phyloP scores from a whole-genome alignment of 2,113 vertebrate species.

The Oncorhynchus masou region DNA sequence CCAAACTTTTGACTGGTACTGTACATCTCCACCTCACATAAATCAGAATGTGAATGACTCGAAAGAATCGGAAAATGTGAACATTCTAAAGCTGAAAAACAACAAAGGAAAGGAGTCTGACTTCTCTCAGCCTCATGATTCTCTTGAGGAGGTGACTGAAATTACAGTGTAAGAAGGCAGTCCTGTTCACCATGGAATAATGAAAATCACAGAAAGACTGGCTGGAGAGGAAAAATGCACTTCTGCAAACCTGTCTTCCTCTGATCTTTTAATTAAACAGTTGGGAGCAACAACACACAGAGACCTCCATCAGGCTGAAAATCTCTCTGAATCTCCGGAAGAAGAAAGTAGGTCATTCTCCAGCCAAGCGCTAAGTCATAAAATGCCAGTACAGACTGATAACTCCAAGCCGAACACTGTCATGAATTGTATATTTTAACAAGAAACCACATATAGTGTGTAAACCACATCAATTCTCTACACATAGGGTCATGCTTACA shows the following conservation, averaged over 20 bases:
- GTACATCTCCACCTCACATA: background rate
- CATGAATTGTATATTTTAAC: constrained; percentile 13
- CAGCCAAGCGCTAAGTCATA: constrained; percentile 33
- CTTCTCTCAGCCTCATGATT: background rate
- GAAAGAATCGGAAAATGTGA: background rate
- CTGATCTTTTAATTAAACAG: constrained; percentile 45
- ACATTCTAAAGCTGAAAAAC: constrained; percentile 13
- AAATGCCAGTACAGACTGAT: constrained; percentile 9
- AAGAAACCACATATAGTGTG: constrained; percentile 9
- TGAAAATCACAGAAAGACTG: constrained; percentile 24
- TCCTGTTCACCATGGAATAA: constrained; percentile 17
- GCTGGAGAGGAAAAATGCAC: constrained; percentile 28
- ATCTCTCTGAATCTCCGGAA: constrained; percentile 19
- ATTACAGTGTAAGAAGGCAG: background rate
- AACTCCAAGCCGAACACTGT: constrained; percentile 16
- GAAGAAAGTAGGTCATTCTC: constrained; percentile 37
- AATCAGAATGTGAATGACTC: constrained; percentile 7
- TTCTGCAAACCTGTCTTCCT: constrained; percentile 27
- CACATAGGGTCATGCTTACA: background rate
- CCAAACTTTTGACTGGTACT: no score
- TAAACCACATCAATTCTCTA: constrained; percentile 6
- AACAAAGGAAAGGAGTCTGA: constrained; percentile 23
- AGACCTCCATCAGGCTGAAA: constrained; percentile 20
- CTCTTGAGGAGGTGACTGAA: constrained; percentile 12
- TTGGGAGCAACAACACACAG: constrained; percentile 16